A percentile compares a stretch with the other conserved stretches of the same genome.
Conservation (phyloP, 1,140 invertebrate species). For the Andrena cerasifolii region DNA sequence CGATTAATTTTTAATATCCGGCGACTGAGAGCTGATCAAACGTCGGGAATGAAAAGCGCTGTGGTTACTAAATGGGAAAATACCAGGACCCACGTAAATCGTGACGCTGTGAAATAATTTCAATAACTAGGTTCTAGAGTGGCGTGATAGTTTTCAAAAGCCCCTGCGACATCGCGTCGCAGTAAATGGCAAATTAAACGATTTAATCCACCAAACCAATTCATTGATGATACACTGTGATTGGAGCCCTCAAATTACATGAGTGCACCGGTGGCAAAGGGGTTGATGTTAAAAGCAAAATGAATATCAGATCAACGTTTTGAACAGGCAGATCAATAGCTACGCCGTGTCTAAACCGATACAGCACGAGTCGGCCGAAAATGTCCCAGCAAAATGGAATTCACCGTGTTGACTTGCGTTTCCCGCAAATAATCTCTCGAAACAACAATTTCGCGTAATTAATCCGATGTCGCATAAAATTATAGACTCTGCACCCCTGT, state of each 20-base stretch:
- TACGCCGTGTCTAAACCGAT: slow-evolving; percentile 2
- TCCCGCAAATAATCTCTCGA: background rate
- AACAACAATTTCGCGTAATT: background rate
- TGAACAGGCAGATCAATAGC: background rate
- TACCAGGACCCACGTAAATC: background rate
- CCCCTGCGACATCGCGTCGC: background rate
- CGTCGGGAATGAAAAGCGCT: background rate
- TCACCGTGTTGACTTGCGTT: background rate
- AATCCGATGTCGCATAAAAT: background rate
- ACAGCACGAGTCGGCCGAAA: background rate
- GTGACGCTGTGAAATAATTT: background rate
- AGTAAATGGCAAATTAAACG: slow-evolving; percentile 48
- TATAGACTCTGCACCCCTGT: too few relatives aligned
- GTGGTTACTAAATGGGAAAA: background rate
- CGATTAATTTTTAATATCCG: background rate
- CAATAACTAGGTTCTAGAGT: background rate
- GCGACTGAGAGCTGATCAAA: background rate
- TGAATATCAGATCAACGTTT: slow-evolving; percentile 18
- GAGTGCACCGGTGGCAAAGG: background rate
- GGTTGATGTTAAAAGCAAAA: slow-evolving; percentile 29
- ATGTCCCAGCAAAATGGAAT: too few relatives aligned
- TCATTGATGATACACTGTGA: slow-evolving; percentile 42
- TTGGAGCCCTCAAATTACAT: slow-evolving; percentile 55
- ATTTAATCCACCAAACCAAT: slow-evolving; percentile 55
- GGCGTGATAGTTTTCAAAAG: slow-evolving; percentile 8